Percentiles rank a stretch among this genome's conserved stretches.
Conservation (phyloP, 2,113 vertebrate genomes). For the Oreotrochilus melanogaster region DNA sequence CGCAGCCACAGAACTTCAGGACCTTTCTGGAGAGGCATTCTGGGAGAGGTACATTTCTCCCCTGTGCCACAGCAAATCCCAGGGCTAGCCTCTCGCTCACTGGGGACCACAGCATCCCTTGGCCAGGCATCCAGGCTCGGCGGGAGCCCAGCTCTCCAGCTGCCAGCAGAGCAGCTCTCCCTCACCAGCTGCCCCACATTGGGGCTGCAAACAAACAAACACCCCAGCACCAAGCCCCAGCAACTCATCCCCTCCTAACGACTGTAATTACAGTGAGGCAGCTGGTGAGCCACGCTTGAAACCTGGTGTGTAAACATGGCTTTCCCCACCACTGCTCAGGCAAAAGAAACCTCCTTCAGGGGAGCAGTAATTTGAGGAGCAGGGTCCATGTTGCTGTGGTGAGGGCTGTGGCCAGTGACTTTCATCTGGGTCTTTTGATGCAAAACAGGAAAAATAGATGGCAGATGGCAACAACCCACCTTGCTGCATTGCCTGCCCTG, state of each 20-base stretch:
- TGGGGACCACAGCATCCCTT: background rate
- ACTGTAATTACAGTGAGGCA: slow-evolving; percentile 26
- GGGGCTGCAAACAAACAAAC: slow-evolving; percentile 44
- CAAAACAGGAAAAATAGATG: slow-evolving; percentile 14
- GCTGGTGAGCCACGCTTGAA: slow-evolving; percentile 22
- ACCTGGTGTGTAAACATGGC: slow-evolving; percentile 52
- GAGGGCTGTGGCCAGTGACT: slow-evolving; percentile 14
- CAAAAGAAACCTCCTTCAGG: slow-evolving; percentile 43
- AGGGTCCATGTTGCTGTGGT: background rate
- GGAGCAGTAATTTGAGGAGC: slow-evolving; percentile 17
- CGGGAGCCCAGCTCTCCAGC: background rate
- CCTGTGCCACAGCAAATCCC: background rate
- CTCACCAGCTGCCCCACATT: background rate
- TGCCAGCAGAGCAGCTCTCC: background rate
- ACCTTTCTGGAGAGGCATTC: background rate
- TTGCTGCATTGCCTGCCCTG: background rate
- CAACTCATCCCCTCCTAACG: slow-evolving; percentile 19
- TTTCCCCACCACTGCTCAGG: background rate
- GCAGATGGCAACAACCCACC: background rate
- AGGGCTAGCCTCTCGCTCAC: fast-evolving
- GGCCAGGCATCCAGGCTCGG: background rate
- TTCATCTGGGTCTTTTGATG: slow-evolving; percentile 63
- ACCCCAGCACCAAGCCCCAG: slow-evolving; percentile 26
- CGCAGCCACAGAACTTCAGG: background rate
- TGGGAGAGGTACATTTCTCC: background rate